Percentiles rank a stretch among this genome's conserved stretches.
phyloP scores from a whole-genome alignment of 2,797 vertebrate species.

The Sylvilagus floridanus region DNA sequence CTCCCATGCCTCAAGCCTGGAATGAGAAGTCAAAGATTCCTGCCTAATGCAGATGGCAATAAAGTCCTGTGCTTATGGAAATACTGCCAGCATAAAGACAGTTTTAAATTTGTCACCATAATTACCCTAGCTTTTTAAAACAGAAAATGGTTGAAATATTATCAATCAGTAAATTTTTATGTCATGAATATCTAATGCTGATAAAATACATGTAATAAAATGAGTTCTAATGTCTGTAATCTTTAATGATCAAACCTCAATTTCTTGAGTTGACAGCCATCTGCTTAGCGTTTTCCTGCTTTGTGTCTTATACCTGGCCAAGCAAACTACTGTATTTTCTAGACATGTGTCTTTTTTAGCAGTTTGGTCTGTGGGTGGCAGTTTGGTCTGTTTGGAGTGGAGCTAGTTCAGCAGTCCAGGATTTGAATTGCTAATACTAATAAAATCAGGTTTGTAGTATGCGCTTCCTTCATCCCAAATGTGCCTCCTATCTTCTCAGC shows the following conservation, averaged over 20 bases:
- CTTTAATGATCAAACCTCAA: conserved; percentile 31
- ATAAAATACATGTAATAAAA: conserved; percentile 4
- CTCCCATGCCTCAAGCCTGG: not conserved
- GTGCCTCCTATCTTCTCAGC: not conserved
- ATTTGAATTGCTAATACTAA: conserved; percentile 54
- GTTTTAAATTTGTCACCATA: not conserved
- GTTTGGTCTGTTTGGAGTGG: conserved; percentile 27
- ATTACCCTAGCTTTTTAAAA: conserved; percentile 37
- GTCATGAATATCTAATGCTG: not conserved
- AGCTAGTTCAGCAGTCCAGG: not conserved
- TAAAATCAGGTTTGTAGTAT: conserved; percentile 28
- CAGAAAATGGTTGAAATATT: not conserved
- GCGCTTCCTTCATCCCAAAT: conserved; percentile 2
- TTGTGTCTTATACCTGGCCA: not conserved
- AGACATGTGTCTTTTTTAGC: not conserved
- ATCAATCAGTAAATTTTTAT: conserved; percentile 39
- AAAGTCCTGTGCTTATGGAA: not conserved
- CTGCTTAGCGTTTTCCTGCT: not conserved
- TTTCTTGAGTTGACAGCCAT: not conserved
- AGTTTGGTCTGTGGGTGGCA: not conserved
- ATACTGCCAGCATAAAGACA: not conserved
- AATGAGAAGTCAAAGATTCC: not conserved
- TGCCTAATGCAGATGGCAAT: not conserved
- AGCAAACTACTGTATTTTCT: conserved; percentile 52
- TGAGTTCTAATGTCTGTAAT: not conserved